phyloP scores from a whole-genome alignment of 2,797 vertebrate genomes.

The Cyprinella venusta region DNA sequence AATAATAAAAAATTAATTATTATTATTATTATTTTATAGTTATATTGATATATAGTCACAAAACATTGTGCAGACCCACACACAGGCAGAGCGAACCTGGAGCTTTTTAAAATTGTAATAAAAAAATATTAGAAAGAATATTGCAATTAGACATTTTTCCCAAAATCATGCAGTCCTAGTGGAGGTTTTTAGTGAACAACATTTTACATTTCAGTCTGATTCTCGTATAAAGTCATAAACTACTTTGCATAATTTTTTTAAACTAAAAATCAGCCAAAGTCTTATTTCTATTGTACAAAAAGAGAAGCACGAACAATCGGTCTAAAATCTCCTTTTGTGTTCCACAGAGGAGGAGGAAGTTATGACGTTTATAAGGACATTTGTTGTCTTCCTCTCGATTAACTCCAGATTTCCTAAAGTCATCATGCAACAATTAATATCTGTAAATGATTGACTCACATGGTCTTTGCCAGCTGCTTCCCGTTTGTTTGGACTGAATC shows the following conservation, averaged over 20 bases:
- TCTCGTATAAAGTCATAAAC: background rate
- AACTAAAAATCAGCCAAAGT: background rate
- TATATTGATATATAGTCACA: background rate
- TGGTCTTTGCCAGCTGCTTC: background rate
- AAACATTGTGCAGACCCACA: too few species aligned
- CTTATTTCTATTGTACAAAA: background rate
- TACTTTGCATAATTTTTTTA: background rate
- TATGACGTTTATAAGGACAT: too few species aligned
- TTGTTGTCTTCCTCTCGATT: background rate
- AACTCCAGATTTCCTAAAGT: slow-evolving; percentile 10
- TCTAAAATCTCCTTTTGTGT: background rate
- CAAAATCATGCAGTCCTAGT: background rate
- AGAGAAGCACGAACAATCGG: background rate
- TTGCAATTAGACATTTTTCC: background rate
- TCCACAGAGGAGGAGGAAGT: background rate
- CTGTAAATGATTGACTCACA: slow-evolving; percentile 3
- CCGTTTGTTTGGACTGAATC: slow-evolving; percentile 1
- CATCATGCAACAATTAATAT: background rate
- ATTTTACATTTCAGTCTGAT: background rate
- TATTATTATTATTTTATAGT: background rate
- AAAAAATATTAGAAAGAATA: background rate
- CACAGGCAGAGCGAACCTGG: background rate
- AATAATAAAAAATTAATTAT: background rate
- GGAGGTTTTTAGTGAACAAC: background rate
- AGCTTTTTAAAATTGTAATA: background rate